Base-by-base conservation (phyloP, 2,113 vertebrate genomes). In the Chloebia gouldiae region DNA sequence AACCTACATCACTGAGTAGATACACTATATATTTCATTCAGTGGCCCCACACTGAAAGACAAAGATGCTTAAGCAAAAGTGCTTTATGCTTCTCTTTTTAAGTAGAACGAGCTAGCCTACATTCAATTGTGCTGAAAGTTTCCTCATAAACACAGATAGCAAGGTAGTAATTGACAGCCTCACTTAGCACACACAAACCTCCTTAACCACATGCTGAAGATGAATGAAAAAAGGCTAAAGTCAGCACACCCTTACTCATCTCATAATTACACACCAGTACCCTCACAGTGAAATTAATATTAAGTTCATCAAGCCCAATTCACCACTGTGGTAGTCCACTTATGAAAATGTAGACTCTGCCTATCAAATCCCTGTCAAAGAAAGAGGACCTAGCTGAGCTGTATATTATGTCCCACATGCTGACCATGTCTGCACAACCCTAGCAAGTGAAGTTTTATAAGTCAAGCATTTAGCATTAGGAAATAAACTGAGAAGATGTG, bases 201-300 rank as follows among this genome's bases (percentile, higher is more conserved):
- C 44, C 49, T 15, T 16, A 68, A 86, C 73, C 24, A 70, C 47
- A 27, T 24, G 15, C 17, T 66, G 51, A 73, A 86, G 77, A 81
- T 88, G 85, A 96, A 94, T 94, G 82, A 88, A 83, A 78, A 90
- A 64, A 78, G 22, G 12, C 28, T 59, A 51, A 85, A 91, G 50
- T 47, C 47, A 90, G 35, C 75, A 47, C 24, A 76, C 11, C 22
- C 45, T 87, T 65, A 64, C 40, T 80, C 39, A 51, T 66, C 33
- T 79, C 78, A 33, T 73, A 90, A 80, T 80, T 64, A 64, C 47
- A 80, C 21, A 63, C 24, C 17, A 64, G 22, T 54, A 70, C 15
- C 9, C 22, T 40, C 64, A 31, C 50, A 63, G 16, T 54, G 19
- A 88, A 88, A 94, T 59, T 50, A 90, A 66, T 6, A 59, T 59